Conservation (phyloP, 2,888 invertebrate species). For the Hydraecia micacea region DNA sequence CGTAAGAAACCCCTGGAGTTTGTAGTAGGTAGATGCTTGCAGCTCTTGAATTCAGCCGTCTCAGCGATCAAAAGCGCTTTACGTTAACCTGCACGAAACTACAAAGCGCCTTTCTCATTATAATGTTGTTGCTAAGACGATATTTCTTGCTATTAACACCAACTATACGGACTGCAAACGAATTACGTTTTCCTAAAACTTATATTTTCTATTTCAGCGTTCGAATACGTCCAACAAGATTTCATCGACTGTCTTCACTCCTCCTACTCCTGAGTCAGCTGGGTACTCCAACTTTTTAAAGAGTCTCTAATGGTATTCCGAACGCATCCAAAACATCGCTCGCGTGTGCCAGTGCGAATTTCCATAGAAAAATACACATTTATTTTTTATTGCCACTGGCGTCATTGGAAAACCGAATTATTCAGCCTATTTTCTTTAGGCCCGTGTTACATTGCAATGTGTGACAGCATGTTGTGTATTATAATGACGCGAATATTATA, state of each 20-base stretch:
- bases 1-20: not conserved
- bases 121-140: constrained; percentile 13
- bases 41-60: constrained; percentile 7
- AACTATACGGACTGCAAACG: not conserved
- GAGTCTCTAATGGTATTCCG: constrained; percentile 85
- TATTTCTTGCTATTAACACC: constrained; percentile 31
- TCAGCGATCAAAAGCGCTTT: constrained; percentile 24
- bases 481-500: constrained; percentile 50
- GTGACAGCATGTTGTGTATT: constrained; percentile 38
- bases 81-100: not conserved
- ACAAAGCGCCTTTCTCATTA: constrained; percentile 37
- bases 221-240: constrained; percentile 86
- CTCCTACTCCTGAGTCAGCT: constrained; percentile 86
- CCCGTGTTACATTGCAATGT: constrained; percentile 49
- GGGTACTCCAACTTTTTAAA: constrained; percentile 89
- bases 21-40: constrained; percentile 1
- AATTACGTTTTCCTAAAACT: not conserved
- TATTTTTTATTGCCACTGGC: constrained; percentile 39
- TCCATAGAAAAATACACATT: constrained; percentile 31
- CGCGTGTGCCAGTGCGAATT: constrained; percentile 75
- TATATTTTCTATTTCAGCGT: constrained; percentile 76
- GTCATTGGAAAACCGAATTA: constrained; percentile 49
- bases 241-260: constrained; percentile 86
- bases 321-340: constrained; percentile 64
- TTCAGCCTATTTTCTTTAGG: constrained; percentile 53